A percentile compares a stretch with the other conserved stretches of the same genome.
Evolutionary conservation across 2,113 vertebrate genomes (phyloP).

Genomic region (Heterotilapia buettikoferi): DNA sequence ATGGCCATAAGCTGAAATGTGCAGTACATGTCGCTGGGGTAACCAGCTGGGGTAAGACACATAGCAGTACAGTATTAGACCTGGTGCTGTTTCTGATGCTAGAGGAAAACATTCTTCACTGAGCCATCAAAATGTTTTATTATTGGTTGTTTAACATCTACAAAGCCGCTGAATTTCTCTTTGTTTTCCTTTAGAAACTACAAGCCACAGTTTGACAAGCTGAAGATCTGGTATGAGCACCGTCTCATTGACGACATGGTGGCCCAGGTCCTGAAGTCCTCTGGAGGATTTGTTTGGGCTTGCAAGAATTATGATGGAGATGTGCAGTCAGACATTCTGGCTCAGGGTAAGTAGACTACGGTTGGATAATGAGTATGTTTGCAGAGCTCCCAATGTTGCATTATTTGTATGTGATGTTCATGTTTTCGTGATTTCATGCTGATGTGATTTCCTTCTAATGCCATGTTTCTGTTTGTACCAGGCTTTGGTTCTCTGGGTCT

Average conservation of each 20-base stretch:
- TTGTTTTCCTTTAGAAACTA: slow-evolving; percentile 76
- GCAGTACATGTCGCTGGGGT: neutral
- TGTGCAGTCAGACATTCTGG: slow-evolving; percentile 94
- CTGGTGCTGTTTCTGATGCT: neutral
- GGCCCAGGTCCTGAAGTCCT: slow-evolving; percentile 93
- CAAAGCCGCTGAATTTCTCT: neutral
- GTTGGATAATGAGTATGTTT: neutral
- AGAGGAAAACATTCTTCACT: neutral
- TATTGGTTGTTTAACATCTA: neutral
- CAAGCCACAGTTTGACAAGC: slow-evolving; percentile 86
- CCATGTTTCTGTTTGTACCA: slow-evolving; percentile 19
- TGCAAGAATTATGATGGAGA: slow-evolving; percentile 97
- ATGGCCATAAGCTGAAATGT: neutral
- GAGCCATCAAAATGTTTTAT: neutral
- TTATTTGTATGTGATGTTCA: neutral
- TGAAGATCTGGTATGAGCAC: slow-evolving; percentile 98
- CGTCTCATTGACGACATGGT: slow-evolving; percentile 98
- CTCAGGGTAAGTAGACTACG: slow-evolving; percentile 76
- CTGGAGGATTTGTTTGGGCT: slow-evolving; percentile 92
- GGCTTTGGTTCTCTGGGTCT: slow-evolving; percentile 93
- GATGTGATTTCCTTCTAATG: neutral
- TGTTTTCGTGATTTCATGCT: neutral
- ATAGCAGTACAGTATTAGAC: neutral
- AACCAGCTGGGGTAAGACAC: neutral
- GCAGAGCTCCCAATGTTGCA: neutral